These are phyloP conservation scores for Mamestra brassicae DNA, from an alignment of 2,888 invertebrate genomes.

Conservation along the genomic window DNA sequence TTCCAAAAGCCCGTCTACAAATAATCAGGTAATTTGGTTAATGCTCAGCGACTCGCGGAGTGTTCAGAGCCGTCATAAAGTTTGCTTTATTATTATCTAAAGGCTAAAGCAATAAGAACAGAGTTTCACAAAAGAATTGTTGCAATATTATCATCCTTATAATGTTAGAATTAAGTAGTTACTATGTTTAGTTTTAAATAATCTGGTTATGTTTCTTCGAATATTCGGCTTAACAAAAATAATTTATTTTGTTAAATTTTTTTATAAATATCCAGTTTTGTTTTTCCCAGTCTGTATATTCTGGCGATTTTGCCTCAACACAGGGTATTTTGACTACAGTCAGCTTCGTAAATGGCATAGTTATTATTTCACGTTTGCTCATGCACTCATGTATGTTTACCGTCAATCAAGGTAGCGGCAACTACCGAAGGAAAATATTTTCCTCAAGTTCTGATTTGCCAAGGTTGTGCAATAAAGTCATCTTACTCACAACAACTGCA, in stretches of 20 bases:
- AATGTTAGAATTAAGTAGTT: neutral
- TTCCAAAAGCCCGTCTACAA: too few relatives aligned
- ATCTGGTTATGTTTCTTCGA: neutral
- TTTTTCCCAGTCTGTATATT: neutral
- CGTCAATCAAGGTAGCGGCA: neutral
- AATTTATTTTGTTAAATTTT: too few relatives aligned
- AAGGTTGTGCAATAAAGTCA: conserved; percentile 43
- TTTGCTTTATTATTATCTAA: neutral
- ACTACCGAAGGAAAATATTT: conserved; percentile 8
- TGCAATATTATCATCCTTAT: neutral
- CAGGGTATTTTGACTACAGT: neutral
- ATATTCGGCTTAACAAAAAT: neutral
- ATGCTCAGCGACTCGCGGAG: too few relatives aligned
- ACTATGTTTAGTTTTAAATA: neutral
- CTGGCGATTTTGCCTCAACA: neutral
- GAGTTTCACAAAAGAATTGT: conserved; percentile 3
- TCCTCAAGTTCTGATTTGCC: conserved; percentile 28
- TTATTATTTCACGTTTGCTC: neutral
- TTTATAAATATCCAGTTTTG: neutral
- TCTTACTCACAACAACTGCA: neutral
- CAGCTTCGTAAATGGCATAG: neutral
- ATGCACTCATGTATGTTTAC: conserved; percentile 23
- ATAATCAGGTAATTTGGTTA: too few relatives aligned
- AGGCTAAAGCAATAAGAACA: conserved; percentile 3
- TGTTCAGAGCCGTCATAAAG: too few relatives aligned